phyloP scores from a whole-genome alignment of 2,797 vertebrate genomes.

The Rhodeus uyekii region DNA sequence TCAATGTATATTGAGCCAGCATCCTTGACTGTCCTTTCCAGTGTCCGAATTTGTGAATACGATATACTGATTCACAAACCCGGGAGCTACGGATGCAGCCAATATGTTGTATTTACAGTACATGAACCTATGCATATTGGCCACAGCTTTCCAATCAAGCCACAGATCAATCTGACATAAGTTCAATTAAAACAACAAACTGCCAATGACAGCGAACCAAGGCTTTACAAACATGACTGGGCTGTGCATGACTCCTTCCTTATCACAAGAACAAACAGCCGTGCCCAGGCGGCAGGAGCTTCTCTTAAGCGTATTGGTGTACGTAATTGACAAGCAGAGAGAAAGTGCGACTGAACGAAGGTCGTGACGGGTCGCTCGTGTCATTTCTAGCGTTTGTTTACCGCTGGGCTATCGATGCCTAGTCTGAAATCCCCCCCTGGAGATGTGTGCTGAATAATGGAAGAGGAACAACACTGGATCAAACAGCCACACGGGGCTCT shows the following conservation, averaged over 20 bases:
- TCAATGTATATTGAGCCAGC: too few species aligned
- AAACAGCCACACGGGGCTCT: conserved; percentile 47
- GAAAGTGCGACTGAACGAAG: conserved; percentile 43
- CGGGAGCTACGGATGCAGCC: too few species aligned
- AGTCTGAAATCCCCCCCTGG: conserved; percentile 50
- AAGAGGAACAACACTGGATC: conserved; percentile 54
- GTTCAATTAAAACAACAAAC: conserved; percentile 35
- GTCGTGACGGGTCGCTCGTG: conserved; percentile 46
- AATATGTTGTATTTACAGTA: not conserved
- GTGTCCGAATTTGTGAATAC: too few species aligned
- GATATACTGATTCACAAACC: too few species aligned
- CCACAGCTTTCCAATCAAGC: not conserved
- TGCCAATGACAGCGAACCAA: conserved; percentile 11
- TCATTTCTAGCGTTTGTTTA: conserved; percentile 57
- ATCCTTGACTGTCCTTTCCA: too few species aligned
- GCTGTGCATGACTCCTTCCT: conserved; percentile 21
- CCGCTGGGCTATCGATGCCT: conserved; percentile 52
- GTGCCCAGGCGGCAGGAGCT: conserved; percentile 30
- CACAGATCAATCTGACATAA: not conserved
- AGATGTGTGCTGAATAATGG: conserved; percentile 58
- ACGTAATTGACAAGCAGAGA: conserved; percentile 42
- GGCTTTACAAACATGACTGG: conserved; percentile 8
- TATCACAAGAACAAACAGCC: conserved; percentile 54
- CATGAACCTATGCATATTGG: not conserved
- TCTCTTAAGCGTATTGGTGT: conserved; percentile 53